phyloP scores from a whole-genome alignment of 2,113 vertebrate species.

The Hypomesus transpacificus region DNA sequence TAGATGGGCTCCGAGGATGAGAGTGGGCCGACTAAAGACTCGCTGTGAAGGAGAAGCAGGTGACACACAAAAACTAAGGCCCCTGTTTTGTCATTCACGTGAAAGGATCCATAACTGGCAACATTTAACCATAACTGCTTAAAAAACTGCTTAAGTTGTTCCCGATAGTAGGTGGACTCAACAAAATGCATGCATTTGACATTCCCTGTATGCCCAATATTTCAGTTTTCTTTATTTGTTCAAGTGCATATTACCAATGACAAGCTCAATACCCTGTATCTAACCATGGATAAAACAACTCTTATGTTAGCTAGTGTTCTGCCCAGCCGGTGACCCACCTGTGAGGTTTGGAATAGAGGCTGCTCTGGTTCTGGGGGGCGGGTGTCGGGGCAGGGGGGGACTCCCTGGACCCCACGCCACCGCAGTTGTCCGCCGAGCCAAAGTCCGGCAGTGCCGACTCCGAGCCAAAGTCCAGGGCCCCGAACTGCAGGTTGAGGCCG shows the following conservation, averaged over 20 bases:
- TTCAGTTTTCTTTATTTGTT: too few species aligned
- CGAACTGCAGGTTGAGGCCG: slow-evolving; percentile 93
- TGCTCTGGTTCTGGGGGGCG: slow-evolving; percentile 72
- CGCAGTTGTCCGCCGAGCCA: slow-evolving; percentile 75
- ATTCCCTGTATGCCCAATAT: too few species aligned
- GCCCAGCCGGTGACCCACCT: slow-evolving; percentile 63
- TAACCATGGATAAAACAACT: too few species aligned
- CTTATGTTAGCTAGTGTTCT: not conserved
- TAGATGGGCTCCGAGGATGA: slow-evolving; percentile 69
- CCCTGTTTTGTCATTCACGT: not conserved
- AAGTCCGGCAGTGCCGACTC: slow-evolving; percentile 85
- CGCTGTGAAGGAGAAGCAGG: slow-evolving; percentile 45
- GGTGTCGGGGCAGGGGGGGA: slow-evolving; percentile 46
- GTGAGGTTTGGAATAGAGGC: slow-evolving; percentile 86
- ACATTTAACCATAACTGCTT: not conserved
- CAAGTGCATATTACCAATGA: too few species aligned
- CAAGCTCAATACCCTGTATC: too few species aligned
- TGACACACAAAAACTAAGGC: not conserved
- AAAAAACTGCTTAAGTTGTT: too few species aligned
- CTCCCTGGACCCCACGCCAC: slow-evolving; percentile 69
- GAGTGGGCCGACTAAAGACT: slow-evolving; percentile 64
- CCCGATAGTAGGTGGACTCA: too few species aligned
- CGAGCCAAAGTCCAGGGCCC: slow-evolving; percentile 92
- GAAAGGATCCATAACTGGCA: not conserved
- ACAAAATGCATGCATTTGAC: too few species aligned